Evolutionary conservation across 2,888 invertebrate species (phyloP), one percentile per base, ranked within the genome.

Genomic region (Platycnemis pennipes): DNA sequence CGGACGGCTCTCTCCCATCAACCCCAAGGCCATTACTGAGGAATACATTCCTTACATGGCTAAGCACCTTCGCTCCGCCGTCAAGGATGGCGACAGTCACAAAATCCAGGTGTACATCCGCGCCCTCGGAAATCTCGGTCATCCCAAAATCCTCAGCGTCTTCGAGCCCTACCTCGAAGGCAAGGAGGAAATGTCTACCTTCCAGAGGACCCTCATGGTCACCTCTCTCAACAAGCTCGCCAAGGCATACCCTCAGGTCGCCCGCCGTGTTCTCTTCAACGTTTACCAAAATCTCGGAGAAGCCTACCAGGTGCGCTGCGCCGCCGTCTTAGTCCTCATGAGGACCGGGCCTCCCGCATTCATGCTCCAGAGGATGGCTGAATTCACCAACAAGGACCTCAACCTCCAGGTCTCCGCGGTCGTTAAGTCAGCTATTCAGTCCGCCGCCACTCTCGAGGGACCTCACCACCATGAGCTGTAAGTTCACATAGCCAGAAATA

Each of bases 141-240:
- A 98, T 96, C 97, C 97, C 13, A 96, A 97, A 95, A 97, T 98
- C 94, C 96, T 98, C 22, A 96, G 96, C 8, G 97, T 97, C 4
- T 98, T 97, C 95, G 97, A 98, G 95, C 98, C 98, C 2, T 98
- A 98, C 96, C 96, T 98, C 31, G 98, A 98, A 96, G 98, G 98
- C 86, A 96, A 97, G 94, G 96, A 96, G 63, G 96, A 96, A 91
- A 96, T 97, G 0, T 97, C 98, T 0, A 97, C 97, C 69, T 98
- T 97, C 96, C 97, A 98, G 95, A 97, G 98, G 94, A 96, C 97
- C 0, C 96, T 97, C 95, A 98, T 98, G 96, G 97, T 98, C 37
- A 95, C 97, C 37, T 97, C 97, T 94, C 96, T 98, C 94, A 96
- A 97, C 94, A 96, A 97, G 95, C 96, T 98, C n/a, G 96, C 97